Evolutionary conservation across 2,113 vertebrate species (phyloP).

Genomic region (Marmota flaviventris): DNA sequence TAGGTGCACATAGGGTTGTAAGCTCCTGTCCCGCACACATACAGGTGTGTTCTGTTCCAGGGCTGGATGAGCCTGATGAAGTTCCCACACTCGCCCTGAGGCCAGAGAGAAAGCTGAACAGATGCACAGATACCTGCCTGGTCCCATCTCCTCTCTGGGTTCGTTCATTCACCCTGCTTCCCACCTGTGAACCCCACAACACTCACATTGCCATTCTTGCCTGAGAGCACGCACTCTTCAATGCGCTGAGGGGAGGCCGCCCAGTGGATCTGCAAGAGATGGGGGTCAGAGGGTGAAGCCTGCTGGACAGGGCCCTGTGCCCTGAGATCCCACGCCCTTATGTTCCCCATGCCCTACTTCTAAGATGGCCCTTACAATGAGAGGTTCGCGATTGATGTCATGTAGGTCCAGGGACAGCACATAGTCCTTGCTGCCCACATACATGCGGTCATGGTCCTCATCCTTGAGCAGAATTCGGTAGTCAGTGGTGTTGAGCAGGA

Average conservation of each 20-base stretch:
- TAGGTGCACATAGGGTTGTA: conserved; percentile 99
- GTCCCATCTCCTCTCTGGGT: not conserved
- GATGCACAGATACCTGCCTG: not conserved
- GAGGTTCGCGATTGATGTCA: conserved; percentile 99
- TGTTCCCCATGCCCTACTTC: not conserved
- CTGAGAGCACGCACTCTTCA: conserved; percentile 97
- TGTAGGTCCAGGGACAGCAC: conserved; percentile 97
- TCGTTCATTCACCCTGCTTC: accelerated
- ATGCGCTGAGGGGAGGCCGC: conserved; percentile 95
- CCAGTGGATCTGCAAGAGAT: conserved; percentile 95
- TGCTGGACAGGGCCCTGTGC: not conserved
- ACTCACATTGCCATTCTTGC: conserved; percentile 98
- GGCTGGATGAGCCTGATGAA: conserved; percentile 99
- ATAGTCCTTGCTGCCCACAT: conserved; percentile 99
- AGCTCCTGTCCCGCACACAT: conserved; percentile 97
- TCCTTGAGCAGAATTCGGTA: conserved; percentile 98
- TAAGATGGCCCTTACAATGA: conserved; percentile 92
- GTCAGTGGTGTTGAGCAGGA: conserved; percentile 97
- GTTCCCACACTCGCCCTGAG: conserved; percentile 98
- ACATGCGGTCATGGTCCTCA: conserved; percentile 99
- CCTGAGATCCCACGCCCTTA: not conserved
- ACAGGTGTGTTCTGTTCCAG: conserved; percentile 99
- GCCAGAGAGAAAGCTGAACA: conserved; percentile 69
- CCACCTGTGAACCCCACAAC: accelerated
- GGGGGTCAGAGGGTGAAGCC: conserved; percentile 18